These are phyloP conservation scores for Cybosia mesomella DNA, from an alignment of 2,888 invertebrate species.

Conservation along the genomic window DNA sequence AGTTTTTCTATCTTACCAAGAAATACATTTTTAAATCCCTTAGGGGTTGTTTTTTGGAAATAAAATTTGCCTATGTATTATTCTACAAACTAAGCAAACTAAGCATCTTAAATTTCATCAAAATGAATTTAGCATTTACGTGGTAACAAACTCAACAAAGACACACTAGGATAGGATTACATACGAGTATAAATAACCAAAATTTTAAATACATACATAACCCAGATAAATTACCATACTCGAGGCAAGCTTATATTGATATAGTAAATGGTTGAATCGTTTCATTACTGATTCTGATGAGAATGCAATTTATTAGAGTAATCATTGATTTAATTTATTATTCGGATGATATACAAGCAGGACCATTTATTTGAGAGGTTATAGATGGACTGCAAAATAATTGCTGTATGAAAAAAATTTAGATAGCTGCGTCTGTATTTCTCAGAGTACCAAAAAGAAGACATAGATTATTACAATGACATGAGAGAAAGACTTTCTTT, in stretches of 20 bases:
- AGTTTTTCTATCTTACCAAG: too few species aligned
- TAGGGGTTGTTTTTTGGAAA: too few species aligned
- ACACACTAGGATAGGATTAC: not conserved
- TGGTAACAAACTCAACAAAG: not conserved
- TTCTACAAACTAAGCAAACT: too few species aligned
- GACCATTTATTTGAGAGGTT: not conserved
- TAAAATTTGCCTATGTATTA: too few species aligned
- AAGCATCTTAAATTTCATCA: not conserved
- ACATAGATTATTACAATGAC: too few species aligned
- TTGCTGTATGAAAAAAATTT: too few species aligned
- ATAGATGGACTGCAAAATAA: not conserved
- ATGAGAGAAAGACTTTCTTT: too few species aligned
- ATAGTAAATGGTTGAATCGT: conserved; percentile 17
- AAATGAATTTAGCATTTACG: too few species aligned
- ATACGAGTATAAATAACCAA: too few species aligned
- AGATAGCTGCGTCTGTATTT: too few species aligned
- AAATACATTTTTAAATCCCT: too few species aligned
- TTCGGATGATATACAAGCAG: not conserved
- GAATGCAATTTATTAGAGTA: conserved; percentile 21
- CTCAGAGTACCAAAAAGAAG: too few species aligned
- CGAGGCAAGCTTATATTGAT: conserved; percentile 37
- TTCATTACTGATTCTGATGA: conserved; percentile 31
- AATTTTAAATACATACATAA: not conserved
- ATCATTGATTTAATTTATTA: conserved; percentile 10
- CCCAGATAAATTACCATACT: conserved; percentile 24